Evolutionary conservation across 2,888 invertebrate species (phyloP), one percentile per base, ranked within the genome.

Genomic region (Watsonalla binaria): DNA sequence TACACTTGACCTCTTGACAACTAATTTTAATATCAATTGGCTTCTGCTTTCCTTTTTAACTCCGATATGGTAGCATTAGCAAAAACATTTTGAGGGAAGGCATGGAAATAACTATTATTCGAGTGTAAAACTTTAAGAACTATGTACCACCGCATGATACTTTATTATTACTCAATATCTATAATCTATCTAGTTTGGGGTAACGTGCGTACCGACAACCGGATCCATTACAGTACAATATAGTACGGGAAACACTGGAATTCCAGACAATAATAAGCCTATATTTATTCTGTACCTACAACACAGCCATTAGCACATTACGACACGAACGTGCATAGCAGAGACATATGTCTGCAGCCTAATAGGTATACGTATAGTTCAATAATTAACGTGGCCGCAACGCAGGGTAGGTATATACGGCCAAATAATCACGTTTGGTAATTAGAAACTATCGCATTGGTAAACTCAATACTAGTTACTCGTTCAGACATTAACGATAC

Each of bases 311-410:
- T 66, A 70, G 63, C 58, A 61, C 57, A 62, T 64, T 63, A 57
- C 59, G 59, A 60, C 59, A 53, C 56, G 14, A 37, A 48, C 37
- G 37, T 34, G 14, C 35, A 47, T 48, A 42, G 42, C 42, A 42
- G 11, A 8, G 42, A 42, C 42, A 8, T 42, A 6, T 15, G 49
- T 49, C 39, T 42, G 37, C 11, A 15, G 33, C 51, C 45, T 62
- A 55, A 58, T 60, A 61, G 57, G 55, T 62, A 64, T 58, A 66
- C 60, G n/a, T n/a, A 58, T 71, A 61, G 63, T 64, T 72, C 72
- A 71, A 70, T 78, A 74, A 72, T 74, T 68, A 72, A 72, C 71
- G 62, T 56, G 60, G 65, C 72, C 73, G 62, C 70, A 74, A 56
- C 60, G 62, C 57, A 37, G 37, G 37, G 24, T 9, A 57, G 56